Conservation (phyloP, 2,888 invertebrate genomes). For the Dolomedes plantarius region DNA sequence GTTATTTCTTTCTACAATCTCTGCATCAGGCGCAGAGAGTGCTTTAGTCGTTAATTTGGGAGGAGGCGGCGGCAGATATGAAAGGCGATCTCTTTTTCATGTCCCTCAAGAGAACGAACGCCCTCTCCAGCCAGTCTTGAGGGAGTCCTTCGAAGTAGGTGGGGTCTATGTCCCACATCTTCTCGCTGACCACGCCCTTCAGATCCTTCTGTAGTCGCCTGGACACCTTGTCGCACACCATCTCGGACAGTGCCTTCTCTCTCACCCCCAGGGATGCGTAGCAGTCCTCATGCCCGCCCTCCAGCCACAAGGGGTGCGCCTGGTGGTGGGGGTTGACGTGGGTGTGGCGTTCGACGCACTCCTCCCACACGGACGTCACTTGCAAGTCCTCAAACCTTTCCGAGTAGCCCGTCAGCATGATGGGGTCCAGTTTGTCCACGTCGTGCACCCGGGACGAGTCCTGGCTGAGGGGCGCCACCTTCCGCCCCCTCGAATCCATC, state of each 20-base stretch:
- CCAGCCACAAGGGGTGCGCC: constrained; percentile 57
- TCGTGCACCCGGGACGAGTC: constrained; percentile 52
- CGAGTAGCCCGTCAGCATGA: constrained; percentile 62
- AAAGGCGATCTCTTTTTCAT: no score
- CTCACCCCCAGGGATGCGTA: constrained; percentile 8
- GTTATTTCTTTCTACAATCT: no score
- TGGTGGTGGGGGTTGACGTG: constrained; percentile 63
- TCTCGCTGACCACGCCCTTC: constrained; percentile 23
- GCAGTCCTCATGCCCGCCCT: not conserved
- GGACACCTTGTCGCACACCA: constrained; percentile 68
- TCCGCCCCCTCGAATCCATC: constrained; percentile 27
- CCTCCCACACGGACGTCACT: constrained; percentile 47
- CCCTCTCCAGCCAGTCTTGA: constrained; percentile 35
- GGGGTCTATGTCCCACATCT: constrained; percentile 66
- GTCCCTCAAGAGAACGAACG: constrained; percentile 12
- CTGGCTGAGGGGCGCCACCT: constrained; percentile 37
- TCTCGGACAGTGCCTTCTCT: constrained; percentile 42
- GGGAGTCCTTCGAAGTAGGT: constrained; percentile 38
- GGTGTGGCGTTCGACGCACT: constrained; percentile 51
- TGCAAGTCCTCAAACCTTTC: constrained; percentile 57
- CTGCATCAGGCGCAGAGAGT: no score
- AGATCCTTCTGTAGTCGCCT: constrained; percentile 57
- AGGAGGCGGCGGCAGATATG: no score
- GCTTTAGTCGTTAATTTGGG: no score
- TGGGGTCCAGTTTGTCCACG: constrained; percentile 69